A percentile compares a stretch with the other conserved stretches of the same genome.
Conservation (phyloP, 2,888 invertebrate genomes). For the Andricus quercusramuli region DNA sequence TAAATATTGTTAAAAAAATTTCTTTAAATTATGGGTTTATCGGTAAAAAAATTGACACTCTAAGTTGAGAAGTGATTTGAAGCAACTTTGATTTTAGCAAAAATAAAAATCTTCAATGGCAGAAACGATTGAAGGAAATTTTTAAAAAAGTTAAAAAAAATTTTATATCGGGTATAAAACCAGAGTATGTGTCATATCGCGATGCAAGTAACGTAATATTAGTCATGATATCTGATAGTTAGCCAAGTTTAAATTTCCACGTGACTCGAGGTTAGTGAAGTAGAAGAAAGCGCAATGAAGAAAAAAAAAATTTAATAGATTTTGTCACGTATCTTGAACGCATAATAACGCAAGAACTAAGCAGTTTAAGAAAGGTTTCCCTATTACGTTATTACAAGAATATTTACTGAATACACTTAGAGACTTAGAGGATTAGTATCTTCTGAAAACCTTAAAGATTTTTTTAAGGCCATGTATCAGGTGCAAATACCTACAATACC, state of each 20-base stretch:
- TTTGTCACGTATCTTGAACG: background rate
- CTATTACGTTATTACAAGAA: background rate
- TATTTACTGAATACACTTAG: background rate
- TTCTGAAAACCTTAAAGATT: too few relatives aligned
- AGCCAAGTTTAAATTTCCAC: conserved; percentile 13
- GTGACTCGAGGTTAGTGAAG: background rate
- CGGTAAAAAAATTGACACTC: too few relatives aligned
- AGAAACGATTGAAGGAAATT: too few relatives aligned
- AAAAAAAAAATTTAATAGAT: background rate
- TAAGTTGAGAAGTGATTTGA: too few relatives aligned
- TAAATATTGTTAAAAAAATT: too few relatives aligned
- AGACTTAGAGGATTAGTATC: background rate
- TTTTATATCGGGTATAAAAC: background rate
- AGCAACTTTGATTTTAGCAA: too few relatives aligned
- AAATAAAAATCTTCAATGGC: too few relatives aligned
- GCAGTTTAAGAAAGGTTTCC: background rate
- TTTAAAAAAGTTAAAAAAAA: too few relatives aligned
- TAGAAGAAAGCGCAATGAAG: background rate
- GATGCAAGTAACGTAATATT: background rate
- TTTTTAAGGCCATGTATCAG: too few relatives aligned
- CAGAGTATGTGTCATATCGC: background rate
- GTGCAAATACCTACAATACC: too few relatives aligned
- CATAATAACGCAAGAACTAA: background rate
- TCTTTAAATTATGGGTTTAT: too few relatives aligned
- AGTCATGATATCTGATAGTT: conserved; percentile 8